Conservation (phyloP, 2,113 vertebrate genomes). For the Litocranius walleri region DNA sequence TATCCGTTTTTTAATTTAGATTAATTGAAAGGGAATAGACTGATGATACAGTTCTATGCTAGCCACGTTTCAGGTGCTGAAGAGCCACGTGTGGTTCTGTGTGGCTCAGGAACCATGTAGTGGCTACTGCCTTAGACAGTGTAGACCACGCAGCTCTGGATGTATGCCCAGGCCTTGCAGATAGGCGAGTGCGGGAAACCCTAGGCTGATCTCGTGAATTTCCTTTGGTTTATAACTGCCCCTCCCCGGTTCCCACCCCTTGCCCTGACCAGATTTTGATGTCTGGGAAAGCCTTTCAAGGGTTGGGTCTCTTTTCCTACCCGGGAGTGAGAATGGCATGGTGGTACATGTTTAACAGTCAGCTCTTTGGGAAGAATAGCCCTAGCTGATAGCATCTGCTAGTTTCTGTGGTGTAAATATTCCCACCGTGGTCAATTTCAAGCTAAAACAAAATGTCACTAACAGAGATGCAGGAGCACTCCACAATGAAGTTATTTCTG, state of each 20-base stretch:
- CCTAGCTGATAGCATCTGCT: background rate
- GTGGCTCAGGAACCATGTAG: background rate
- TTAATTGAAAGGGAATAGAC: background rate
- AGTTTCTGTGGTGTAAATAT: background rate
- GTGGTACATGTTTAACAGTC: background rate
- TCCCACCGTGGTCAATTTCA: background rate
- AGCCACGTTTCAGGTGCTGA: background rate
- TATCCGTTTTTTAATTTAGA: background rate
- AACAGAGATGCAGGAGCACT: background rate
- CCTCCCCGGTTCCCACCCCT: no score
- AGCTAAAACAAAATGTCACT: accelerated
- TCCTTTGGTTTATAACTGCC: background rate
- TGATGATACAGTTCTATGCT: background rate
- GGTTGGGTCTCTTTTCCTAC: background rate
- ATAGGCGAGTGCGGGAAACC: background rate
- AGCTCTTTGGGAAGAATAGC: background rate
- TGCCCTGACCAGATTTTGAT: background rate
- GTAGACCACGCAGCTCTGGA: accelerated
- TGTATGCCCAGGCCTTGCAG: accelerated
- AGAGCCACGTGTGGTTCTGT: background rate
- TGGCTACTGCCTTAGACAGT: accelerated
- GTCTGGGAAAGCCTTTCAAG: background rate
- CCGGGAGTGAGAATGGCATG: background rate
- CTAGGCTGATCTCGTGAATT: background rate
- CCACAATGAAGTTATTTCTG: accelerated